These are phyloP conservation scores for Poeciliopsis presidionis DNA, from an alignment of 2,797 vertebrate genomes.

Conservation along the genomic window DNA sequence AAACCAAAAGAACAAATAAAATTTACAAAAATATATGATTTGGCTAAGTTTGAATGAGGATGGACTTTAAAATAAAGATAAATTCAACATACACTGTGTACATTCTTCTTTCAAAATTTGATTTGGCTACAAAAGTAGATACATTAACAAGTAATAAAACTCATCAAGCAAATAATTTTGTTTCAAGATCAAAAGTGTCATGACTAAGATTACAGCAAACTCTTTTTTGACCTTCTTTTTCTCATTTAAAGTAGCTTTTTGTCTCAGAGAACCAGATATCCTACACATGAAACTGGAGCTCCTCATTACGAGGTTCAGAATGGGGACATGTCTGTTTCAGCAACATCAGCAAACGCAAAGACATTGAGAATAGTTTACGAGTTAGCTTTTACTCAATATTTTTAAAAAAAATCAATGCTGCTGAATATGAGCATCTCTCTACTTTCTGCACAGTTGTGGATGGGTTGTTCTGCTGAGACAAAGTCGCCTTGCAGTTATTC, in stretches of 20 bases:
- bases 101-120: background rate
- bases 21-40: background rate
- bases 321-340: no score
- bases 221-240: no score
- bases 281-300: no score
- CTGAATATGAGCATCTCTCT: background rate
- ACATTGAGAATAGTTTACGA: no score
- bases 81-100: background rate
- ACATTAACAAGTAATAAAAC: background rate
- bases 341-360: no score
- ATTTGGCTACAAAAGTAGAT: background rate
- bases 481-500: background rate
- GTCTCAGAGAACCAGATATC: no score
- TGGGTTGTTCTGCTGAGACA: background rate
- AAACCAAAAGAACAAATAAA: background rate
- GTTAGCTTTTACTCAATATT: no score
- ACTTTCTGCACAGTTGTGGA: background rate
- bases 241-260: no score
- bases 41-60: background rate
- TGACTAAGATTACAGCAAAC: no score
- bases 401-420: background rate
- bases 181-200: background rate
- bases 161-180: background rate
- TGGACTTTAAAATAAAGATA: background rate
- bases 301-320: no score